phyloP scores from a whole-genome alignment of 2,888 invertebrate species.

The Thecophora atra region DNA sequence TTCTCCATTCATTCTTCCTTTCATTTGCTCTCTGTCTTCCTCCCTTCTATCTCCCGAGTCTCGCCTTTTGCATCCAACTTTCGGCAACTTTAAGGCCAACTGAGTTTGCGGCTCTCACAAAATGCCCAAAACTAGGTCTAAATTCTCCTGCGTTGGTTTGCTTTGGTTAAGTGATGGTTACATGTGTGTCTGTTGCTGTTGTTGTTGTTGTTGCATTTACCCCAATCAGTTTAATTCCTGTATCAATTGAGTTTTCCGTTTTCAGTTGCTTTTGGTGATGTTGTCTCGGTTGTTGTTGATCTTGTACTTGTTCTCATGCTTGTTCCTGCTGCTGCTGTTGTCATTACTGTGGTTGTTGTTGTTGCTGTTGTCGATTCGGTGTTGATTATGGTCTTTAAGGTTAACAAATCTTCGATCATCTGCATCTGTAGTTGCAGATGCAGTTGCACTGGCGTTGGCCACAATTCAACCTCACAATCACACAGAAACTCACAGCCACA shows the following conservation, averaged over 20 bases:
- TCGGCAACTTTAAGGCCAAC: constrained; percentile 49
- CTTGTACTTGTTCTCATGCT: background rate
- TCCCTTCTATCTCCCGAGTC: too few species aligned
- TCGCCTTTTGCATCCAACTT: constrained; percentile 27
- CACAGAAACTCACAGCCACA: constrained; percentile 27
- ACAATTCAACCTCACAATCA: constrained; percentile 40
- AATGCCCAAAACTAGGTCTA: constrained; percentile 12
- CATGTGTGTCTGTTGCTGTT: background rate
- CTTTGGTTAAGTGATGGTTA: background rate
- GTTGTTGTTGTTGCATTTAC: constrained; percentile 19
- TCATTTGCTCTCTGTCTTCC: too few species aligned
- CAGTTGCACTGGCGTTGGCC: constrained; percentile 34
- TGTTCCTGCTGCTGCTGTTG: constrained; percentile 22
- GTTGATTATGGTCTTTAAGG: background rate
- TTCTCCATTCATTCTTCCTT: too few species aligned
- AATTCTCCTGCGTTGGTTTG: background rate
- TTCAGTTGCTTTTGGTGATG: constrained; percentile 32
- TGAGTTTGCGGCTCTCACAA: constrained; percentile 43
- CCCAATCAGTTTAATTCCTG: constrained; percentile 50
- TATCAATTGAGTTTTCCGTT: constrained; percentile 52
- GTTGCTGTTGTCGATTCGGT: constrained; percentile 34
- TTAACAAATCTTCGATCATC: constrained; percentile 9
- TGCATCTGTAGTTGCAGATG: constrained; percentile 8
- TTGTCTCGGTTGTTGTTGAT: constrained; percentile 7
- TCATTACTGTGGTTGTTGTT: constrained; percentile 31